phyloP scores from a whole-genome alignment of 2,113 vertebrate species.

The Caloenas nicobarica region DNA sequence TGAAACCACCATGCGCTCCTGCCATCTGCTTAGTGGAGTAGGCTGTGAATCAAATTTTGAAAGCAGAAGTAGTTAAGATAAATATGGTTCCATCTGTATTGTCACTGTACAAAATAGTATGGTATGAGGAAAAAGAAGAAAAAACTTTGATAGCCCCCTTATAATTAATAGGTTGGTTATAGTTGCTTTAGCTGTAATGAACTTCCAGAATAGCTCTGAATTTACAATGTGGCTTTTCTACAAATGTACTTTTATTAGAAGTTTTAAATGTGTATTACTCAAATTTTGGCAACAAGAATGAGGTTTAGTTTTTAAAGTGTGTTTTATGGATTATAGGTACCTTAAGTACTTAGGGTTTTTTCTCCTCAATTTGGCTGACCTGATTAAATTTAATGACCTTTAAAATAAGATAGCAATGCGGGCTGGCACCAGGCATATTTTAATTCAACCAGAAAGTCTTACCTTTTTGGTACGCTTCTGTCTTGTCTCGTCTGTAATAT shows the following conservation, averaged over 20 bases:
- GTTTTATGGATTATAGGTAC: not conserved
- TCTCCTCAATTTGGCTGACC: not conserved
- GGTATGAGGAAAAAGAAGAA: not conserved
- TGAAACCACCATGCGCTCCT: not conserved
- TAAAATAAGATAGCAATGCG: not conserved
- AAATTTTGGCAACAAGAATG: not conserved
- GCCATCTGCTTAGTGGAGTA: constrained; percentile 1
- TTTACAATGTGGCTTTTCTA: not conserved
- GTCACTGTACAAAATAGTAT: not conserved
- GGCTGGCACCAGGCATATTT: not conserved
- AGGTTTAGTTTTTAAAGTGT: constrained; percentile 12
- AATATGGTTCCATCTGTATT: not conserved
- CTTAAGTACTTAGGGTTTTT: not conserved
- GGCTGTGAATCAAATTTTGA: constrained; percentile 19
- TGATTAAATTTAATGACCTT: not conserved
- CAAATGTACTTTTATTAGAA: not conserved
- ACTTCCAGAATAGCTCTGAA: not conserved
- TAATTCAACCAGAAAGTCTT: not conserved
- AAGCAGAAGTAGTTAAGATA: constrained; percentile 30
- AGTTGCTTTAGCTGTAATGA: not conserved
- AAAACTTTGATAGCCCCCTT: not conserved
- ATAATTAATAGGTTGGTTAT: not conserved
- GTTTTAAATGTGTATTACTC: not conserved
- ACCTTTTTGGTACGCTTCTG: not conserved
- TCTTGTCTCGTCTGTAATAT: not conserved